Conservation (phyloP, 2,797 vertebrate genomes). For the Peromyscus melanophrys region DNA sequence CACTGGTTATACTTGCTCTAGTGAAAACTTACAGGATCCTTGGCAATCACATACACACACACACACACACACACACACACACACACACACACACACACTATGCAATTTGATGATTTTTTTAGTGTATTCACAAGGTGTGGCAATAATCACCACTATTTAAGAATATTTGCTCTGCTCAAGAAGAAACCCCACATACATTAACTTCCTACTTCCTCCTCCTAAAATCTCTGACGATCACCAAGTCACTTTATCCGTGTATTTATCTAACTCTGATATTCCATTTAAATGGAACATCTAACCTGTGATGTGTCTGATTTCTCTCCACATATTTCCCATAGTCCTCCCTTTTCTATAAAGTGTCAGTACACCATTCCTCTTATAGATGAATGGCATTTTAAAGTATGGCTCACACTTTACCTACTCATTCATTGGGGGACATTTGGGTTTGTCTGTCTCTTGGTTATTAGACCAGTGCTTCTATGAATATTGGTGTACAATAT, state of each 20-base stretch:
- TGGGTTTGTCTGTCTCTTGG: not conserved
- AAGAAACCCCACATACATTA: not conserved
- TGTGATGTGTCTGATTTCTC: conserved; percentile 6
- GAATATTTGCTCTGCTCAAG: not conserved
- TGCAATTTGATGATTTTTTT: not conserved
- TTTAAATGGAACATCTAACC: not conserved
- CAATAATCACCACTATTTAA: conserved; percentile 9
- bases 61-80: not conserved
- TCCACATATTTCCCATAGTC: not conserved
- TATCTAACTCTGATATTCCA: not conserved
- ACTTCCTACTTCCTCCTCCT: not conserved
- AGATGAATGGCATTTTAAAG: not conserved
- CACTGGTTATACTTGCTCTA: not conserved
- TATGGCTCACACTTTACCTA: not conserved
- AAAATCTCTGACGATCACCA: not conserved
- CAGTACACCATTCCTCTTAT: not conserved
- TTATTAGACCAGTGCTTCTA: not conserved
- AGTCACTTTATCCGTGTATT: not conserved
- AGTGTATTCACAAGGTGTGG: not conserved
- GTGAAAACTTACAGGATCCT: not conserved
- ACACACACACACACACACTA: not conserved
- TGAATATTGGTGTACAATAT: not conserved
- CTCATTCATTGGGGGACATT: not conserved
- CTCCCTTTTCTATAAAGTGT: not conserved
- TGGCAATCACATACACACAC: not conserved